phyloP scores from a whole-genome alignment of 1,140 invertebrate species.

The Papilio polyxenes region DNA sequence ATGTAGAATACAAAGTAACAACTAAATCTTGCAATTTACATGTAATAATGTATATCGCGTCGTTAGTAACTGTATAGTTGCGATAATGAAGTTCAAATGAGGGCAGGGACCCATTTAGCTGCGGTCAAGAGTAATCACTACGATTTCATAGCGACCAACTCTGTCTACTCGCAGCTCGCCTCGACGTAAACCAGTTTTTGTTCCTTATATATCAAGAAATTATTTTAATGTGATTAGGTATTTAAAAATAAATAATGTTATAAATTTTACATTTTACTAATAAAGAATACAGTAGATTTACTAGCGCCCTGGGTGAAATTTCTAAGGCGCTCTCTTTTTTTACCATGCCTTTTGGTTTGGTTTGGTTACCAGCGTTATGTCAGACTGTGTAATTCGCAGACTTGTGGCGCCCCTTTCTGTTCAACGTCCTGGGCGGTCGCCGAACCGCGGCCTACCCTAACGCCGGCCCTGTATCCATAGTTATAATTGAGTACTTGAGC shows the following conservation, averaged over 20 bases:
- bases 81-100: slow-evolving; percentile 52
- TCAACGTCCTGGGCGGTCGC: too few species aligned
- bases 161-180: neutral
- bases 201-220: neutral
- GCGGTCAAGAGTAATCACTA: slow-evolving; percentile 51
- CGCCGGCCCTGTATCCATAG: too few species aligned
- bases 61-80: slow-evolving; percentile 39
- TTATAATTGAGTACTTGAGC: too few species aligned
- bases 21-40: neutral
- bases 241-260: neutral
- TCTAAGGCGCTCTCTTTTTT: too few species aligned
- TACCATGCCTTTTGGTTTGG: too few species aligned
- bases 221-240: slow-evolving; percentile 1
- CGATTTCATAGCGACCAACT: neutral
- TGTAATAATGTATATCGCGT: neutral
- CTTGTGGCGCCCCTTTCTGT: too few species aligned
- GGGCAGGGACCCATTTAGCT: slow-evolving; percentile 55
- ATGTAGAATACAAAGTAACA: neutral
- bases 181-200: neutral
- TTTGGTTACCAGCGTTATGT: too few species aligned
- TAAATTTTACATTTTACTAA: neutral
- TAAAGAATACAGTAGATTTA: neutral
- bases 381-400: too few species aligned
- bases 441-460: too few species aligned
- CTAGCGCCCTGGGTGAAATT: too few species aligned